Base-by-base conservation (phyloP, 2,888 invertebrate species). In the Mantis religiosa region DNA sequence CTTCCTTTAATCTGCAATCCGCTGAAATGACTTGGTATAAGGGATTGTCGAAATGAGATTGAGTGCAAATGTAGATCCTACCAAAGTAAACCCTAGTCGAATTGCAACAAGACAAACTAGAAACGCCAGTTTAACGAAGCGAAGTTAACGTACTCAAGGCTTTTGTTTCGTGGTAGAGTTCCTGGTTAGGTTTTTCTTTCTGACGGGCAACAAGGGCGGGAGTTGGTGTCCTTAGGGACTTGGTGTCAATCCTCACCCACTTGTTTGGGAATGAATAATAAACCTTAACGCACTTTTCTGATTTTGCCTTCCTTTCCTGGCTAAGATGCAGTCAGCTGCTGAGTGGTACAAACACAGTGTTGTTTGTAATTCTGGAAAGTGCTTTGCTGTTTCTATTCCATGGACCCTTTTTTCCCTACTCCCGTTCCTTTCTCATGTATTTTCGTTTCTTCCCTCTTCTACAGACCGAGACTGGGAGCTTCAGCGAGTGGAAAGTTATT, bases 281-380 rank as follows among this genome's bases (percentile, higher is more conserved):
- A 88, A 89, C 89, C 87, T 83, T 88, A 89, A 89, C 88, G 87
- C 89, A 88, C 89, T 88, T 89, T 89, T 89, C 89, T 88, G 89
- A 89, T 88, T 89, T 89, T 83, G 85, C 82, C 85, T 83, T 87
- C 84, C 88, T 85, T 82, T 20, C 54, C 54, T 71, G 54, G 3
- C 54, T 34, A 87, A 87, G 87, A 82, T 81, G 25, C 41, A 82
- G 28, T 28, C 28, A 87, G 87, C 28, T n/a, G 87, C 30, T 87
- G 87, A 82, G 87, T 87, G 87, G 87, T 82, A 86, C 86, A 82
- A 27, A 87, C 81, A 87, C 82, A 82, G 82, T 87, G 87, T 87
- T 87, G 81, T 88, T 89, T 88, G 88, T 89, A 89, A 89, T 89
- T 87, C 88, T 88, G 83, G 88, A 89, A 87, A 89, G 89, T 89